These are phyloP conservation scores for Gobiocypris rarus DNA, from an alignment of 2,113 vertebrate genomes.

Conservation along the genomic window DNA sequence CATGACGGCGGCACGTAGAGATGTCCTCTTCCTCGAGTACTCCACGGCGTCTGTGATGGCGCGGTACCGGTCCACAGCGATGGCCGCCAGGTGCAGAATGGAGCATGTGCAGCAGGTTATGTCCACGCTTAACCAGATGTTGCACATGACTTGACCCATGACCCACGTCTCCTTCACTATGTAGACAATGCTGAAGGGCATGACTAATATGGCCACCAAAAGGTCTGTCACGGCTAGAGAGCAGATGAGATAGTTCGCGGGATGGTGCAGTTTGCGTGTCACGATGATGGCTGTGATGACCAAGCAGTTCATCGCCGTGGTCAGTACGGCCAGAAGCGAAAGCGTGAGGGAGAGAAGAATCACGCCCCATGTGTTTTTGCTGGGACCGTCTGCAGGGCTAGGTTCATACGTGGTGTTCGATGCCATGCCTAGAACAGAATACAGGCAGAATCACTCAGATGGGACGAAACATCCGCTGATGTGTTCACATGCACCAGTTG, in stretches of 20 bases:
- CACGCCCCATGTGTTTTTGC: constrained; percentile 81
- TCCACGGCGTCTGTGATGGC: constrained; percentile 96
- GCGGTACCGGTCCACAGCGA: constrained; percentile 92
- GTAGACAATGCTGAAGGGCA: constrained; percentile 98
- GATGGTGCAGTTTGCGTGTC: constrained; percentile 95
- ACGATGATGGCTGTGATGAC: constrained; percentile 96
- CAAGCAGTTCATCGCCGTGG: constrained; percentile 94
- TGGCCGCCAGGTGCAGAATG: constrained; percentile 93
- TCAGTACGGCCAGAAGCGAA: constrained; percentile 88
- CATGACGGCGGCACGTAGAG: constrained; percentile 86
- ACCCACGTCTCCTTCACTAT: constrained; percentile 92
- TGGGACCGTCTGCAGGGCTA: constrained; percentile 66
- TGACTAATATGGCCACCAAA: constrained; percentile 93
- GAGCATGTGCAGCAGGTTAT: constrained; percentile 97
- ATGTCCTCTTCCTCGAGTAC: constrained; percentile 92
- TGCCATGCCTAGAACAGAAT: constrained; percentile 82
- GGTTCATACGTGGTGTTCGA: constrained; percentile 84
- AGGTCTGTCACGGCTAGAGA: constrained; percentile 96
- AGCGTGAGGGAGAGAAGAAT: constrained; percentile 88
- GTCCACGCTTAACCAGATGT: constrained; percentile 93
- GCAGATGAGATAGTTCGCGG: constrained; percentile 97
- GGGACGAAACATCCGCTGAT: constrained; percentile 16
- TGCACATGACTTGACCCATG: constrained; percentile 92
- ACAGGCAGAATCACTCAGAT: constrained; percentile 10
- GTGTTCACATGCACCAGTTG: neutral